Base-by-base conservation (phyloP, 2,797 vertebrate species). In the Mormyrops boulengeri region DNA sequence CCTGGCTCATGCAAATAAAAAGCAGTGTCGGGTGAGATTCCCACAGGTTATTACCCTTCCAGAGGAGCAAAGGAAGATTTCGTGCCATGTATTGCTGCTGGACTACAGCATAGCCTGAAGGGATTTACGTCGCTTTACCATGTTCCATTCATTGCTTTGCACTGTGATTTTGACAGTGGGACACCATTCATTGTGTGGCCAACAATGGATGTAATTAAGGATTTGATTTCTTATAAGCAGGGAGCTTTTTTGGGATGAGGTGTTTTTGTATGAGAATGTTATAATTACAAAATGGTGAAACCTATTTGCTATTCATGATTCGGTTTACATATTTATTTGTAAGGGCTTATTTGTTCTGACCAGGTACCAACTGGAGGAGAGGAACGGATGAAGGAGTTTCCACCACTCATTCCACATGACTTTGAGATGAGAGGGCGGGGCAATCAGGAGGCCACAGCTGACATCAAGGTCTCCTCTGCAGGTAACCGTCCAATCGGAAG, bases 401-500 rank as follows among this genome's bases (percentile, higher is more conserved):
- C 98, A 0, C 91, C 93, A 0, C 91, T 99, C 85, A 90, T 96
- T 90, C 92, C 96, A 90, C 95, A 96, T 94, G 97, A 99, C 38
- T 92, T 98, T 84, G 94, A 89, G 0, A 88, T 99, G 91, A 90
- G 95, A 93, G 97, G 97, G 41, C 92, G 92, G 80, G 96, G 95
- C n/a, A 87, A 91, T 8, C 91, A 89, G 49, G 94, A 97, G 66
- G 98, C 97, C 19, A 93, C 96, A 0, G 97, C 97, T 12, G 98
- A 99, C 92, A 95, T 99, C 94, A 98, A 95, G 87, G 94, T 99
- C 91, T 98, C 97, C 0, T 98, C 98, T 90, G 97, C 97, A 96
- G 98, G 98, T 98, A 94, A 93, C 50, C 50, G 4, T 22, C 52
- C 22, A 88, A 77, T 85, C 17, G 60, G 19, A 60, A 41, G 19